These are phyloP conservation scores for Agrochola macilenta DNA, from an alignment of 2,888 invertebrate genomes.

Conservation along the genomic window DNA sequence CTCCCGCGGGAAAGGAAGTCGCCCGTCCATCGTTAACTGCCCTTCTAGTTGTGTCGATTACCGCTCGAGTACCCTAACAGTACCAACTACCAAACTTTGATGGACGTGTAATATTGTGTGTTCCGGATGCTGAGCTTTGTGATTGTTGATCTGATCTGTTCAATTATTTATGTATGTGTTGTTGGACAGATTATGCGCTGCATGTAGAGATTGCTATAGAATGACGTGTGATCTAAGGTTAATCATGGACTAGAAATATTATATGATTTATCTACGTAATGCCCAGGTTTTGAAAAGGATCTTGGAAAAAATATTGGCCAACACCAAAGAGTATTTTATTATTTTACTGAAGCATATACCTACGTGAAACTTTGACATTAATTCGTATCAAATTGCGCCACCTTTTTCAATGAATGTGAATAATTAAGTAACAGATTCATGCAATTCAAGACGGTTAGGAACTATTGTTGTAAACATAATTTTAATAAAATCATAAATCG, in stretches of 20 bases:
- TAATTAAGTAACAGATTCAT: not conserved
- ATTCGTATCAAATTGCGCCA: not conserved
- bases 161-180: conserved; percentile 33
- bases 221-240: not conserved
- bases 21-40: conserved; percentile 86
- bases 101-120: conserved; percentile 85
- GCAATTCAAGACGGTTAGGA: not conserved
- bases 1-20: conserved; percentile 88
- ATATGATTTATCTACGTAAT: not conserved
- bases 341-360: not conserved
- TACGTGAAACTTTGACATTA: not conserved
- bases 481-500: not conserved
- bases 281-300: not conserved
- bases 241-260: not conserved
- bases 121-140: conserved; percentile 78
- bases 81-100: conserved; percentile 86
- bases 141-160: conserved; percentile 64
- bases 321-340: not conserved
- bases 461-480: not conserved
- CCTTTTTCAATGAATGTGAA: not conserved
- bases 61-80: conserved; percentile 75
- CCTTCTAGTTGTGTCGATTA: conserved; percentile 89
- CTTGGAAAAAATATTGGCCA: not conserved
- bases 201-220: not conserved
- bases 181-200: conserved; percentile 19